Evolutionary conservation across 2,888 invertebrate genomes (phyloP), one percentile per base, ranked within the genome.

Genomic region (Troilus luridus): DNA sequence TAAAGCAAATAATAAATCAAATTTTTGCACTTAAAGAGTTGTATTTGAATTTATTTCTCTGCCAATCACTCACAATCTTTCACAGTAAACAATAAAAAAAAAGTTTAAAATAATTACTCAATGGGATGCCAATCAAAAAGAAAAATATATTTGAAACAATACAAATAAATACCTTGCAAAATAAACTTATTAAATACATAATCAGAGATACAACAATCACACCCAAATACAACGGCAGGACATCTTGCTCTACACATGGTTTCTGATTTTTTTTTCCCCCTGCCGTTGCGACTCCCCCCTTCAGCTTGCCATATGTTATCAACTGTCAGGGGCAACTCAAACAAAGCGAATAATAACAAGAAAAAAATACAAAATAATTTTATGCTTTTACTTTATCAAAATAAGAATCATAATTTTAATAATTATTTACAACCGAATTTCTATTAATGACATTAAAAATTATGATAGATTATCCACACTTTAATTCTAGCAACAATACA

Each of bases 151-250:
- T 56, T n/a, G 56, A 64, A 62, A 54, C 0, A 58, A 56, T 24
- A 17, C 0, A 72, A 89, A 89, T 64, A 72, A 89, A 89, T 64
- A 64, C 56, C 56, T 58, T 64, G 67, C 59, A 64, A 67, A 54
- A 67, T 54, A 54, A 64, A 41, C 56, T 41, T 67, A 67, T 54
- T 67, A 64, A 90, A 77, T 62, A 92, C 92, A 91, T 92, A 91
- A 27, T 92, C 92, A 72, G 60, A 88, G n/a, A 91, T 95, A 92
- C 95, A 95, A 0, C 95, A 95, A 93, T 97, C 97, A 92, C 96
- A 77, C 41, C 9, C 96, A 93, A 97, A 97, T 6, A 97, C 97
- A 67, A 96, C 96, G 81, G 10, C 96, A 88, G n/a, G 27, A 88
- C 88, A 59, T 88, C 54, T 60, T 72, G 88, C 41, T 92, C 91